Conservation (phyloP, 2,888 invertebrate species). For the Coleophora deauratella region DNA sequence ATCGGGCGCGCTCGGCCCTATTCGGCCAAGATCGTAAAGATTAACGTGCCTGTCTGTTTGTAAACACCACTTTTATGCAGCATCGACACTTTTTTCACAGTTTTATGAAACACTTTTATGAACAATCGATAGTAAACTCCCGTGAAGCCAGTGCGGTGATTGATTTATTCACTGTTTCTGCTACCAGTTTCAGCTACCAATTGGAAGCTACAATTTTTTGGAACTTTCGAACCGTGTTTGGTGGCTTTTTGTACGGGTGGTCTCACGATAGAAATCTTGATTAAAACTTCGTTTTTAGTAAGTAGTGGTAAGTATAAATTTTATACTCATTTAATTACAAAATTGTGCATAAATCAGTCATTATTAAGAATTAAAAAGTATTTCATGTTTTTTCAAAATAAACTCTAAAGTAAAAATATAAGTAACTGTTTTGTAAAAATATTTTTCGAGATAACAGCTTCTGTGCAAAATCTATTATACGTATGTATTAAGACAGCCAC, state of each 20-base stretch:
- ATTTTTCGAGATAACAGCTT: too few species aligned
- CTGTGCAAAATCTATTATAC: too few species aligned
- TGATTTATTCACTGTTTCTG: constrained; percentile 12
- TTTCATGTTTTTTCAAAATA: too few species aligned
- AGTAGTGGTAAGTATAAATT: not conserved
- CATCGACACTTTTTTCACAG: constrained; percentile 45
- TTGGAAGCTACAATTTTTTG: not conserved
- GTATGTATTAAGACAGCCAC: too few species aligned
- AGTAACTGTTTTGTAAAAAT: too few species aligned
- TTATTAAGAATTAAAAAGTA: too few species aligned
- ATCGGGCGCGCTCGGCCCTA: constrained; percentile 47
- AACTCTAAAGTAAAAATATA: too few species aligned
- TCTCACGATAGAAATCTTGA: too few species aligned
- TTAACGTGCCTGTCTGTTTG: constrained; percentile 55
- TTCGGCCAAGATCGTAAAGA: constrained; percentile 56
- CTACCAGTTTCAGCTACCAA: constrained; percentile 1
- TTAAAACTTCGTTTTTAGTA: not conserved
- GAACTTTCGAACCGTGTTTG: constrained; percentile 1
- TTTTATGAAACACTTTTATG: constrained; percentile 38
- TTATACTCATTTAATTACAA: not conserved
- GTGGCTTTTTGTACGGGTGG: not conserved
- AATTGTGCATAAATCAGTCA: not conserved
- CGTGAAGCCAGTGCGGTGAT: constrained; percentile 6
- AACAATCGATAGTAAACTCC: constrained; percentile 13
- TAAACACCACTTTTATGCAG: constrained; percentile 60